These are phyloP conservation scores for Miichthys miiuy DNA, from an alignment of 2,797 vertebrate species.

Conservation along the genomic window DNA sequence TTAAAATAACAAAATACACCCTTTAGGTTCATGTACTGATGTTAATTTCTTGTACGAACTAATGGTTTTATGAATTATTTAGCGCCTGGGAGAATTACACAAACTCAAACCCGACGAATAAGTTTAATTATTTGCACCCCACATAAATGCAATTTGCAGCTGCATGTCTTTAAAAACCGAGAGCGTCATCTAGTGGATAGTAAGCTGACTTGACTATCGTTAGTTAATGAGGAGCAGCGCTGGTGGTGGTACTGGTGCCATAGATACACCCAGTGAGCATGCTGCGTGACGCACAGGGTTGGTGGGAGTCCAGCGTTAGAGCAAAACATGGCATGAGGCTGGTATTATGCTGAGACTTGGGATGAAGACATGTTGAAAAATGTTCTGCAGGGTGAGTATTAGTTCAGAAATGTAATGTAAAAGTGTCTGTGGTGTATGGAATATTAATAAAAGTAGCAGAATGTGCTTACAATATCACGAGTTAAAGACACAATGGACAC, in stretches of 20 bases:
- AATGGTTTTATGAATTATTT: neutral
- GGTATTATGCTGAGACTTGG: constrained; percentile 7
- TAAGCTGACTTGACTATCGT: constrained; percentile 38
- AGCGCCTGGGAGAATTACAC: neutral
- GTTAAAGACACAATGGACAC: no score
- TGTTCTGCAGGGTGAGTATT: neutral
- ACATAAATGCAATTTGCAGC: constrained; percentile 46
- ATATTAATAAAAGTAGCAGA: neutral
- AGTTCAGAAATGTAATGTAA: constrained; percentile 13
- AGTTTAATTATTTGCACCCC: constrained; percentile 34
- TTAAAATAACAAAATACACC: neutral
- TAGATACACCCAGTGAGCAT: neutral
- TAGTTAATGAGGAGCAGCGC: constrained; percentile 20
- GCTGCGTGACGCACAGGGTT: neutral
- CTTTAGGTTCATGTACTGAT: neutral
- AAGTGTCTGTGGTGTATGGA: neutral
- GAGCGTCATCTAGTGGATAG: constrained; percentile 85
- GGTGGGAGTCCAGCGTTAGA: neutral
- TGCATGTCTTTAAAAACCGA: constrained; percentile 75
- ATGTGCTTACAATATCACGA: no score
- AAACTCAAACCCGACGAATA: neutral
- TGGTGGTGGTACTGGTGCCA: neutral
- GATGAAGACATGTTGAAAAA: neutral
- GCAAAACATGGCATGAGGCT: neutral
- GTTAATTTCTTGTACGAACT: neutral